Percentiles rank a stretch among this genome's conserved stretches.
Conservation (phyloP, 2,113 vertebrate genomes). For the Butastur rufipennis region DNA sequence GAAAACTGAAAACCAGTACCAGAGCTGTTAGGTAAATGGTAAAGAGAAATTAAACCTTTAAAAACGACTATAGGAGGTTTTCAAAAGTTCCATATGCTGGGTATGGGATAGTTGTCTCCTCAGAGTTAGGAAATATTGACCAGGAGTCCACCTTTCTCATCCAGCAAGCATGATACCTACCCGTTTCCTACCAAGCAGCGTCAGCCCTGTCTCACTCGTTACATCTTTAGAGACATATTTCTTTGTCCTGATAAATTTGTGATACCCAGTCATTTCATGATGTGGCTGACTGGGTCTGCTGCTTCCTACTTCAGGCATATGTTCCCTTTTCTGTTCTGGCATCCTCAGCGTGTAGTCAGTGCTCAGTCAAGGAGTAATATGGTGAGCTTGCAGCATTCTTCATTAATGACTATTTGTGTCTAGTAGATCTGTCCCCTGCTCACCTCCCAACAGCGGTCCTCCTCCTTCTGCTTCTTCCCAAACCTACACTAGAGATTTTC, state of each 20-base stretch:
- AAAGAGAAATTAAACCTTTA: neutral
- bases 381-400: neutral
- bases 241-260: neutral
- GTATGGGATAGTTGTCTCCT: neutral
- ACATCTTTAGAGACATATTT: neutral
- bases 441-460: neutral
- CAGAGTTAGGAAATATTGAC: neutral
- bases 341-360: neutral
- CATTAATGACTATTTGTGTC: neutral
- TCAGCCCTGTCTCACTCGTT: accelerated
- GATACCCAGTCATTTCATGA: neutral
- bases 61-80: neutral
- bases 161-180: neutral
- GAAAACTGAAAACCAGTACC: neutral
- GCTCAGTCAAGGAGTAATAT: neutral
- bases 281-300: neutral
- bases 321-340: neutral
- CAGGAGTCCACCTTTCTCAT: neutral
- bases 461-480: neutral
- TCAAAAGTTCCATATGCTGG: neutral
- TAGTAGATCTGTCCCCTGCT: neutral
- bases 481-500: neutral
- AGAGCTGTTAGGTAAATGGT: neutral
- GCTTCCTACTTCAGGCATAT: neutral
- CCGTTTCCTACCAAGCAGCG: neutral